Percentiles rank a stretch among this genome's conserved stretches.
These are phyloP conservation scores for Anastrepha obliqua DNA, from an alignment of 1,140 invertebrate species.

Conservation along the genomic window DNA sequence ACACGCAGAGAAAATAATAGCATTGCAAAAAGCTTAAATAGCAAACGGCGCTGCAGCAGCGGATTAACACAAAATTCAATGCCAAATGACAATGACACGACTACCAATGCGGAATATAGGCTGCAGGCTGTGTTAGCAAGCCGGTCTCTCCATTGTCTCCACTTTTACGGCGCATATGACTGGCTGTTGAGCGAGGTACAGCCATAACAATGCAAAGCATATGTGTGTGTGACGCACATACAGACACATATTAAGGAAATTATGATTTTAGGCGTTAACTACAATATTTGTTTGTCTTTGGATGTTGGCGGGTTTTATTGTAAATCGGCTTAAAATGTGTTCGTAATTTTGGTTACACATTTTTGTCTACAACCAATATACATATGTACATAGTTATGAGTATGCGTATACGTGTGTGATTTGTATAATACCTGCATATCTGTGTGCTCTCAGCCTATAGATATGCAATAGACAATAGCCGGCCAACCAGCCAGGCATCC, in stretches of 20 bases:
- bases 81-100: neutral
- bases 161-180: neutral
- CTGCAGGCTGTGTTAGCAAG: neutral
- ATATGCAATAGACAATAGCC: conserved; percentile 29
- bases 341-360: too few species aligned
- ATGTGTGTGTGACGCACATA: neutral
- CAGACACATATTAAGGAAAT: neutral
- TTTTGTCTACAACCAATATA: neutral
- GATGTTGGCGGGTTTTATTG: neutral
- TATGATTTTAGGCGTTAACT: conserved; percentile 34
- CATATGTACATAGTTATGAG: neutral
- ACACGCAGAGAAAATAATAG: conserved; percentile 7
- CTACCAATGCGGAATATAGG: neutral
- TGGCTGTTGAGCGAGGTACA: too few species aligned
- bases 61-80: conserved; percentile 33
- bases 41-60: neutral
- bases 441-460: neutral
- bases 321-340: conserved; percentile 33
- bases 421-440: neutral
- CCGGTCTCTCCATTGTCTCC: too few species aligned
- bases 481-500: neutral
- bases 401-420: neutral
- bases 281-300: neutral
- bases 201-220: neutral
- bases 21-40: conserved; percentile 25